Conservation (phyloP, 1,140 invertebrate genomes). For the Colletes latitarsis region DNA sequence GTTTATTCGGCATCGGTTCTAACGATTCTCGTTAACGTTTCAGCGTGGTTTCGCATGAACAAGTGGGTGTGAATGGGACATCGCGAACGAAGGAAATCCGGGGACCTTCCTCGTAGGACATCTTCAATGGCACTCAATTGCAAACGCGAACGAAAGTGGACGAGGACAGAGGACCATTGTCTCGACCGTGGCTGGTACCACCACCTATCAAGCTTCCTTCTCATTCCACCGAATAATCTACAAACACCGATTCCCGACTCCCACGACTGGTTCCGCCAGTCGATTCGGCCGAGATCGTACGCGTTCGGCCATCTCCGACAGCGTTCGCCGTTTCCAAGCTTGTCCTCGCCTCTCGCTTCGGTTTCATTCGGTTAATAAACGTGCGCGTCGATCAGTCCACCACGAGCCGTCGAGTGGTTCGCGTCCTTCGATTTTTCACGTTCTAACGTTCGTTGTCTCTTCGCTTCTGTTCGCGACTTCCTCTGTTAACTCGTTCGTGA, state of each 20-base stretch:
- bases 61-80: neutral
- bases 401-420: conserved; percentile 52
- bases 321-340: conserved; percentile 16
- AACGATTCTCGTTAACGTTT: neutral
- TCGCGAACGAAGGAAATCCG: neutral
- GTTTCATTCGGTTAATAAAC: conserved; percentile 28
- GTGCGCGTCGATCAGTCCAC: conserved; percentile 54
- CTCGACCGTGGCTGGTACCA: conserved; percentile 63
- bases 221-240: conserved; percentile 60
- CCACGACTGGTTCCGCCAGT: conserved; percentile 59
- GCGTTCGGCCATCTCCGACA: conserved; percentile 45
- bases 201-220: conserved; percentile 50
- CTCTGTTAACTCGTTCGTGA: neutral
- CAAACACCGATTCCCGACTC: conserved; percentile 52
- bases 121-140: conserved; percentile 1
- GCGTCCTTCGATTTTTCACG: conserved; percentile 4
- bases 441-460: neutral
- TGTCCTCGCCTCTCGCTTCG: neutral
- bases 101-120: neutral
- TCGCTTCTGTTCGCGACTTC: neutral
- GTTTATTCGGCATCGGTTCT: neutral
- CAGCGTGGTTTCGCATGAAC: neutral
- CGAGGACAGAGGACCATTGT: conserved; percentile 39
- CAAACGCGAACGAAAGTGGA: conserved; percentile 30
- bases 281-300: conserved; percentile 47